Conservation (phyloP, 2,113 vertebrate genomes). For the Pteropus alecto region DNA sequence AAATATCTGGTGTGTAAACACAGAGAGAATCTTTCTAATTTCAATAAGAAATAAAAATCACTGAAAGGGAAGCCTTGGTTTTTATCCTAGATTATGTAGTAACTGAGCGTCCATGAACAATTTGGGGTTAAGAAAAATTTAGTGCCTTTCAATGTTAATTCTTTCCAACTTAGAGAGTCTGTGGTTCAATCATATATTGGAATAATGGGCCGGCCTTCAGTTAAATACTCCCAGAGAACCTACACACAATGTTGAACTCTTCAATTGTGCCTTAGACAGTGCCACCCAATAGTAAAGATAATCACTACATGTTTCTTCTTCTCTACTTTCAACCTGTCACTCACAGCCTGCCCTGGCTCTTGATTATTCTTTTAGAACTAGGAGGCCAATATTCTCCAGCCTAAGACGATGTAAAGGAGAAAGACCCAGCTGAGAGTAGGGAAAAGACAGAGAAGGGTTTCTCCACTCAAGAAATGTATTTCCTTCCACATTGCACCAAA, state of each 20-base stretch:
- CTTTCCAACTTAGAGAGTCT: neutral
- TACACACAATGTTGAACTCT: neutral
- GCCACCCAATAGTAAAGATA: neutral
- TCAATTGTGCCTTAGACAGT: neutral
- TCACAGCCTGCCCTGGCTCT: neutral
- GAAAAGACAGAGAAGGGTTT: neutral
- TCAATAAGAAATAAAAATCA: conserved; percentile 7
- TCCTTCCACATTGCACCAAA: neutral
- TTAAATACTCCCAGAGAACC: neutral
- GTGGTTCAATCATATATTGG: neutral
- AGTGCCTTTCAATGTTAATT: neutral
- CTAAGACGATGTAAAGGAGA: neutral
- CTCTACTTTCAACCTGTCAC: neutral
- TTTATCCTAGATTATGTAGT: neutral
- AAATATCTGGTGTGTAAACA: neutral
- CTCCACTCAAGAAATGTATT: neutral
- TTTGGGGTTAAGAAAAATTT: neutral
- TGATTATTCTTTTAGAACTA: neutral
- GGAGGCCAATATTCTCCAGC: neutral
- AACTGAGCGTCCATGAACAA: neutral
- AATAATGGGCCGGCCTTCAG: neutral
- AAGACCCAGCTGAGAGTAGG: neutral
- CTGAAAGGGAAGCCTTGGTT: neutral
- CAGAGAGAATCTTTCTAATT: neutral
- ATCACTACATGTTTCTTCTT: fast-evolving